Conservation (phyloP, 1,140 invertebrate genomes). For the Drosophila subpulchrella region DNA sequence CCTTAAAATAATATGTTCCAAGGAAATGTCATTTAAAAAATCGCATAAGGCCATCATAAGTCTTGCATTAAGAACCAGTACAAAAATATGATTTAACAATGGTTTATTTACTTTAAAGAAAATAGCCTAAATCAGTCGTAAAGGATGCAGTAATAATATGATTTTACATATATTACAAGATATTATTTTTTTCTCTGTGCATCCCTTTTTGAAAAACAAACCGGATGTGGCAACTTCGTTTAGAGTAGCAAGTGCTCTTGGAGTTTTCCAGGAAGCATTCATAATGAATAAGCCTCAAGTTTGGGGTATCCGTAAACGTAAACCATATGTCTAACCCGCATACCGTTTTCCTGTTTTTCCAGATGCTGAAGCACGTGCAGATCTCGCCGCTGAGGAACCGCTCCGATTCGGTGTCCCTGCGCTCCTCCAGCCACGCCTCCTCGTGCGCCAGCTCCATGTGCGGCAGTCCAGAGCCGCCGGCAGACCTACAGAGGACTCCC, state of each 20-base stretch:
- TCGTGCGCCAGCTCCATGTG: conserved; percentile 85
- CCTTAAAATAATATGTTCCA: too few species aligned
- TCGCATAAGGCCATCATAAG: too few species aligned
- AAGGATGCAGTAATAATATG: too few species aligned
- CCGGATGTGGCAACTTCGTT: conserved; percentile 62
- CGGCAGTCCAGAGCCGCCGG: conserved; percentile 86
- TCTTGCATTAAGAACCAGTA: too few species aligned
- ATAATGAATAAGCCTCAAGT: background rate
- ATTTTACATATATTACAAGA: too few species aligned
- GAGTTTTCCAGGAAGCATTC: conserved; percentile 14
- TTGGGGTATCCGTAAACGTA: background rate
- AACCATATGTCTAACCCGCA: background rate
- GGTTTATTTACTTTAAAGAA: too few species aligned
- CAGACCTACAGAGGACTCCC: conserved; percentile 83
- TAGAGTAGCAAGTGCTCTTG: conserved; percentile 37
- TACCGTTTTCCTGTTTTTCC: conserved; percentile 51
- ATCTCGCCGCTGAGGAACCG: conserved; percentile 92
- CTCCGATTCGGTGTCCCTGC: conserved; percentile 92
- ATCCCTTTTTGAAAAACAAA: background rate
- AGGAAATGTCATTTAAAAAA: too few species aligned
- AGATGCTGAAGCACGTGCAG: conserved; percentile 96
- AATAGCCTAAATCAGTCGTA: too few species aligned
- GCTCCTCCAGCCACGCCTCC: conserved; percentile 89
- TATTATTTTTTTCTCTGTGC: background rate
- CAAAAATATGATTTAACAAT: too few species aligned